A percentile compares a stretch with the other conserved stretches of the same genome.
Conservation (phyloP, 2,888 invertebrate species). For the Pachycephus smyrnensis region DNA sequence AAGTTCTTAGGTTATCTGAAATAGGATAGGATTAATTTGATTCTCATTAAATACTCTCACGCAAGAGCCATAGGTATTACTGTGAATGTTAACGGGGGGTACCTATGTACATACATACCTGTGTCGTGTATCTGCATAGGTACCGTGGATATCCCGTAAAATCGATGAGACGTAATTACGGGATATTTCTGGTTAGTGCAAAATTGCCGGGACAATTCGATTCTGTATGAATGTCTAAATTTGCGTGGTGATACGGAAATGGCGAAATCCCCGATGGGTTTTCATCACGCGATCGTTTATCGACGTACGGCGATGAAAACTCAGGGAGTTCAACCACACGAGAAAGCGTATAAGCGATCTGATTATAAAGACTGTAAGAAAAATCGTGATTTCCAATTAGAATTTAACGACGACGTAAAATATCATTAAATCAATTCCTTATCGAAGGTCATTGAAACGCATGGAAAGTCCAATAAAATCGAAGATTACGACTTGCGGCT, state of each 20-base stretch:
- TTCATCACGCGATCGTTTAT: background rate
- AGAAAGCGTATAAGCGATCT: background rate
- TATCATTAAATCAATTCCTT: background rate
- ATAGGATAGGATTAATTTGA: background rate
- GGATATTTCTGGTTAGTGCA: background rate
- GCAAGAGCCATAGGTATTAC: background rate
- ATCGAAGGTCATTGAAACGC: background rate
- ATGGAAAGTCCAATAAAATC: background rate
- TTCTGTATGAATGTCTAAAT: background rate
- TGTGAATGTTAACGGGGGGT: background rate
- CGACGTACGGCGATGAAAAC: background rate
- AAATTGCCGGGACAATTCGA: background rate
- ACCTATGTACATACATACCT: background rate
- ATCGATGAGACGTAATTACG: background rate
- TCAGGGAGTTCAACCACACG: background rate
- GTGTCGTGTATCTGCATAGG: background rate
- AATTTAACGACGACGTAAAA: background rate
- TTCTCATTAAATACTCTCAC: background rate
- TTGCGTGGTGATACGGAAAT: background rate
- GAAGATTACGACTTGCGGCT: background rate
- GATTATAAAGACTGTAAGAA: background rate
- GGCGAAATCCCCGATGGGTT: background rate
- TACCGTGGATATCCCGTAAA: background rate
- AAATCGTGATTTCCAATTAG: background rate
- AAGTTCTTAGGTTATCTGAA: background rate